These are phyloP conservation scores for Ochlodes sylvanus DNA, from an alignment of 2,888 invertebrate genomes.

Conservation along the genomic window DNA sequence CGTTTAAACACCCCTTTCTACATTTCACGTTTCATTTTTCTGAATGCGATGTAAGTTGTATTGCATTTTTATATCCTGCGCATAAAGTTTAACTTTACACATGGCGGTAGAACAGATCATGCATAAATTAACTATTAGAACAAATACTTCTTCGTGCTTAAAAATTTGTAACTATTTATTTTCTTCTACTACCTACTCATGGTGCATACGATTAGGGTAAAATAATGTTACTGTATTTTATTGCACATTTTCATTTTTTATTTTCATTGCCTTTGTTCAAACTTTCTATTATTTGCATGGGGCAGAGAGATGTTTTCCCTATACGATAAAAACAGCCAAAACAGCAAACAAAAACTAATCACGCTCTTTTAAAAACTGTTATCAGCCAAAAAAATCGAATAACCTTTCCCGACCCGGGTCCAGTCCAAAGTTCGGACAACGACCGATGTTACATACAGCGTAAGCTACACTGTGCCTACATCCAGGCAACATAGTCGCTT, in stretches of 20 bases:
- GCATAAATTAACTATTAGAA: no score
- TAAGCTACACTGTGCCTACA: slow-evolving; percentile 1
- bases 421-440: neutral
- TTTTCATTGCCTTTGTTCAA: no score
- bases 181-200: no score
- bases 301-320: no score
- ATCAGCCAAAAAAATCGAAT: neutral
- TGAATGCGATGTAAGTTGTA: neutral
- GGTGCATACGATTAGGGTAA: no score
- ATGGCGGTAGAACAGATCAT: neutral
- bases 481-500: neutral
- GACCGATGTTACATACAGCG: neutral
- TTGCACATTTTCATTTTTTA: no score
- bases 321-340: no score
- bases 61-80: neutral
- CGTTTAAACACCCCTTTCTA: slow-evolving; percentile 6
- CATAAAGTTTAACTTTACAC: neutral
- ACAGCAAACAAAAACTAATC: no score
- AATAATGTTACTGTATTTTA: no score
- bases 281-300: no score
- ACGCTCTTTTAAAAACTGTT: neutral
- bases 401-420: neutral
- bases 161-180: no score
- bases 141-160: no score
- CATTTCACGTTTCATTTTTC: slow-evolving; percentile 4